Evolutionary conservation across 2,888 invertebrate species (phyloP), one percentile per base, ranked within the genome.

Genomic region (Gymnocheta viridis): DNA sequence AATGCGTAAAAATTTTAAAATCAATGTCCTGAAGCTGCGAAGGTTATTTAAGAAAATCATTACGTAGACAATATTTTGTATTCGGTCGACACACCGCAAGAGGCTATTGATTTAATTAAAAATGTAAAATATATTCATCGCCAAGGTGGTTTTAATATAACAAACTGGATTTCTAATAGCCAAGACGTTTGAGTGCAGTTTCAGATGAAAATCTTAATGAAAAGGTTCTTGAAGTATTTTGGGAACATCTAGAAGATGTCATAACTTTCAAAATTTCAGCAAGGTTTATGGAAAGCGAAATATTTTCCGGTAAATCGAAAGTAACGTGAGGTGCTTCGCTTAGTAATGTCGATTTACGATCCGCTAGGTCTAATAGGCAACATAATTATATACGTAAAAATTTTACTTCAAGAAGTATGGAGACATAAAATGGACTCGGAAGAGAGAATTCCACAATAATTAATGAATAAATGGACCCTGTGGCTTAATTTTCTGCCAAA

Each of bases 161-260:
- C 66, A 56, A 76, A 80, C 35, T 74, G 74, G 74, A 64, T 76
- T 24, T 79, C 69, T 2, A 77, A 82, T 58, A 58, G 17, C 27
- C 44, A 73, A 29, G 6, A 47, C 0, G 72, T 64, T 24, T 66
- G 19, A 24, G 49, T 27, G n/a, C 35, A 0, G 12, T 56, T 27
- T 17, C 62, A 32, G 47, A 5, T 2, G 80, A 74, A 5, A 41
- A 9, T 44, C 17, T 22, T 14, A 38, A 70, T 1, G 78, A 83
- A 67, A 85, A 81, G 47, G 78, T 82, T n/a, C 58, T 81, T 0
- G 82, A 78, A n/a, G 60, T 81, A 32, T 81, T 79, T 41, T 82
- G 74, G 60, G 69, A 80, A 47, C 72, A 77, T 56, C 58, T 67
- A 3, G 77, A 80, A 4, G 81, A 85, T 72, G 14, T 44, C 5